Evolutionary conservation across 2,113 vertebrate species (phyloP).

Genomic region (Perccottus glenii): DNA sequence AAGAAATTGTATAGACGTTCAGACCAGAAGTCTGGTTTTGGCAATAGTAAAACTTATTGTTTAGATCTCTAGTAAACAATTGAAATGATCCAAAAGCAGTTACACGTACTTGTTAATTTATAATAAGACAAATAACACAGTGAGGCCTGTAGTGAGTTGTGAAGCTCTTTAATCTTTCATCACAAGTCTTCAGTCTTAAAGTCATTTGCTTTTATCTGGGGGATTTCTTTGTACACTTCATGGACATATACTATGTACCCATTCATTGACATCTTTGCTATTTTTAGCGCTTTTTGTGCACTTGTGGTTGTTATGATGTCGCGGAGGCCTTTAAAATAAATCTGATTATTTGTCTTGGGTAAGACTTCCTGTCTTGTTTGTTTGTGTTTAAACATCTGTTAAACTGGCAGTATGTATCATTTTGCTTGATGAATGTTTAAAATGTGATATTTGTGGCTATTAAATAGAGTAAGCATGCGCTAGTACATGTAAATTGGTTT

Average conservation of each 20-base stretch:
- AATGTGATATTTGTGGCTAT: too few relatives aligned
- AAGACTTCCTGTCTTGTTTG: conserved; percentile 53
- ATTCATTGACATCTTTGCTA: conserved; percentile 65
- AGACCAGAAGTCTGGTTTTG: conserved; percentile 24
- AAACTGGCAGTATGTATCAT: background rate
- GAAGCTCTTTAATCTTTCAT: conserved; percentile 30
- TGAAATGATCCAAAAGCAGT: too few relatives aligned
- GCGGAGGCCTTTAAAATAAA: conserved; percentile 66
- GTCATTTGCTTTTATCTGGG: conserved; percentile 74
- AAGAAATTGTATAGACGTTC: conserved; percentile 34
- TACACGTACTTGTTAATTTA: too few relatives aligned
- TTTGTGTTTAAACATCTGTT: conserved; percentile 62
- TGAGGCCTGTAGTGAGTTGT: conserved; percentile 25
- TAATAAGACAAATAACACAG: too few relatives aligned
- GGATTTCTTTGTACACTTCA: conserved; percentile 72
- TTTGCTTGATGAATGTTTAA: too few relatives aligned
- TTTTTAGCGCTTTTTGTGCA: conserved; percentile 64
- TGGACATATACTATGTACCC: conserved; percentile 79
- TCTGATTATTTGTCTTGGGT: conserved; percentile 69
- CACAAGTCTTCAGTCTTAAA: conserved; percentile 50
- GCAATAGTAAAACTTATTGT: conserved; percentile 29
- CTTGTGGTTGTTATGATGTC: conserved; percentile 73
- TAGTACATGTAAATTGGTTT: too few relatives aligned
- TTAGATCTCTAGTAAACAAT: background rate
- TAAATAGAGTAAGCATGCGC: too few relatives aligned